Base-by-base conservation (phyloP, 2,797 vertebrate species). In the Hydrophis major region DNA sequence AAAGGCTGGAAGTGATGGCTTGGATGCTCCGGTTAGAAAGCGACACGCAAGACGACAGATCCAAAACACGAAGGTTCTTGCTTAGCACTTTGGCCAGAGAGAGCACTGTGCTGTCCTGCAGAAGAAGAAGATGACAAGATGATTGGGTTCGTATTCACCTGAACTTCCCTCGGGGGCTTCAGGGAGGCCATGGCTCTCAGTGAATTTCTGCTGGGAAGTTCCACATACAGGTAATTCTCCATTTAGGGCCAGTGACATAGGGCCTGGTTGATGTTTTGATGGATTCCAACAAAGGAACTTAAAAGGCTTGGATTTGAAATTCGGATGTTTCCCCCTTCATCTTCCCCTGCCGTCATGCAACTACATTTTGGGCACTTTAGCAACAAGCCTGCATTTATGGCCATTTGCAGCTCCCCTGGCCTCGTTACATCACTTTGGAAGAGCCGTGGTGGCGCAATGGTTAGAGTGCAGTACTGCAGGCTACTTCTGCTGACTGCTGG, bases 11-110 rank as follows among this genome's bases (percentile, higher is more conserved):
- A 16, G 94, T 90, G 69, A 97, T 95, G 8, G 98, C 97, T 6
- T 97, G 96, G 94, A 98, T 57, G 0, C 98, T 98, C 91, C 95
- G 88, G 94, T 98, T 98, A 0, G 98, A 98, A 96, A 99, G 97
- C 27, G 97, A 97, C 88, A 97, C 88, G 4, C 98, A 99, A 2
- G 98, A 98, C 0, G 98, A 98, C 94, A 99, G 96, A 94, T 99
- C 98, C 8, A 99, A 95, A 94, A 98, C 97, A 1, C 92, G 96
- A 69, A 99, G 97, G 7, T 95, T 97, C 3, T 94, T 55, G 28
- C 97, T 94, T 0, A 98, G 96, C 22, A 97, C 66, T 86, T 96
- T 96, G 50, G 97, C 95, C 87, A 99, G 96, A 11, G 97, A 98
- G 92, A 98, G 95, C 86, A 98, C 94, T 0, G 97, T 95, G 20